phyloP scores from a whole-genome alignment of 2,888 invertebrate genomes.

The Atrina japonica region DNA sequence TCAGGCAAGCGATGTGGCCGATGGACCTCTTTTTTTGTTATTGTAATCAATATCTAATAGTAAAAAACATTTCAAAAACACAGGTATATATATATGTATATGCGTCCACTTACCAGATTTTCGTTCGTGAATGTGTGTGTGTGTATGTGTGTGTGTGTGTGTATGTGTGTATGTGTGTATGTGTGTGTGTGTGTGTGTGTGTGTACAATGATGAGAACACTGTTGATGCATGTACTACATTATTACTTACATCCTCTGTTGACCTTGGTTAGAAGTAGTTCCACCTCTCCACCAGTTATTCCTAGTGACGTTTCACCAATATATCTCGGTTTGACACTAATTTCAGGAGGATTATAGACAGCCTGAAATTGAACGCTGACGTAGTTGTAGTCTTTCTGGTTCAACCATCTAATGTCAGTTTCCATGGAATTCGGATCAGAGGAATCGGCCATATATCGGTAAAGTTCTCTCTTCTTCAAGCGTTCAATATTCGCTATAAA shows the following conservation, averaged over 20 bases:
- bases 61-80: too few species aligned
- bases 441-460: constrained; percentile 28
- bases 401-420: constrained; percentile 26
- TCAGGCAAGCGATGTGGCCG: too few species aligned
- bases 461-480: constrained; percentile 1
- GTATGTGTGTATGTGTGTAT: too few species aligned
- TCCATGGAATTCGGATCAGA: constrained; percentile 16
- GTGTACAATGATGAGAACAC: too few species aligned
- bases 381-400: constrained; percentile 26
- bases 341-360: not conserved
- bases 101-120: too few species aligned
- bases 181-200: too few species aligned
- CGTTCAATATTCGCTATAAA: not conserved
- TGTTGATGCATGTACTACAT: too few species aligned
- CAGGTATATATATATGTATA: too few species aligned
- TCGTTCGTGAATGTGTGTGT: too few species aligned
- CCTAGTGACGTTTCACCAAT: constrained; percentile 19
- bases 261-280: constrained; percentile 17
- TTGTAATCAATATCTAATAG: too few species aligned
- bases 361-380: constrained; percentile 24
- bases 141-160: too few species aligned
- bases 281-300: constrained; percentile 3
- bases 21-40: too few species aligned
- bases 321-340: not conserved
- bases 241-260: constrained; percentile 15